Evolutionary conservation across 2,888 invertebrate genomes (phyloP), one percentile per base, ranked within the genome.

Genomic region (Acronicta leporina): DNA sequence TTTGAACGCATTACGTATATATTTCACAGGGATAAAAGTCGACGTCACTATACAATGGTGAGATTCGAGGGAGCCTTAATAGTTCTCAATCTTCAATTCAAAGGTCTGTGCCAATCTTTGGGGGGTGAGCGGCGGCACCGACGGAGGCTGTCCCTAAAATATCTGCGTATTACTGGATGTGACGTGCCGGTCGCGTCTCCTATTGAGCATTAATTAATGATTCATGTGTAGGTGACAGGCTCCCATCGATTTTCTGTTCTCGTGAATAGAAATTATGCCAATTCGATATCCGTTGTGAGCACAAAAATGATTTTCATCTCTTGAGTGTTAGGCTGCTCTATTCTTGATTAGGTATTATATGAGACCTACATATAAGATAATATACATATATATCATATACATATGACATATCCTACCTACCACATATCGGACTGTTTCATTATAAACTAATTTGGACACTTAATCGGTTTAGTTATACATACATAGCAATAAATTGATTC

Each of bases 51-150:
- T 81, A 67, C 68, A 75, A 83, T 80, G 47, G 46, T 44, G 78
- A 75, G 76, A 72, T 61, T 68, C 69, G 68, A 73, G 74, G 64
- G 72, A 73, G 70, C 78, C 81, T 85, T 86, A 87, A 87, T 88
- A 86, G 86, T 86, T 84, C 81, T 79, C 85, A 86, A 87, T 87
- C 85, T 87, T 84, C 82, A 72, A 73, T 79, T 77, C 72, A 79
- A 69, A 82, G 76, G 74, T 76, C 67, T 68, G 79, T 75, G 78
- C 75, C 85, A 88, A 85, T 82, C 86, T 85, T 72, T 55, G 63
- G 84, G 82, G 83, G 83, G 63, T 68, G 44, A 53, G 56, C 49
- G 52, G 51, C 49, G 56, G 58, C 63, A 56, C 61, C 63, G 69
- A 67, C 67, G 46, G 63, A 54, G 60, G 46, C 62, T 70, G 63